Evolutionary conservation across 2,797 vertebrate species (phyloP), one percentile per base, ranked within the genome.

Genomic region (Denticeps clupeoides): DNA sequence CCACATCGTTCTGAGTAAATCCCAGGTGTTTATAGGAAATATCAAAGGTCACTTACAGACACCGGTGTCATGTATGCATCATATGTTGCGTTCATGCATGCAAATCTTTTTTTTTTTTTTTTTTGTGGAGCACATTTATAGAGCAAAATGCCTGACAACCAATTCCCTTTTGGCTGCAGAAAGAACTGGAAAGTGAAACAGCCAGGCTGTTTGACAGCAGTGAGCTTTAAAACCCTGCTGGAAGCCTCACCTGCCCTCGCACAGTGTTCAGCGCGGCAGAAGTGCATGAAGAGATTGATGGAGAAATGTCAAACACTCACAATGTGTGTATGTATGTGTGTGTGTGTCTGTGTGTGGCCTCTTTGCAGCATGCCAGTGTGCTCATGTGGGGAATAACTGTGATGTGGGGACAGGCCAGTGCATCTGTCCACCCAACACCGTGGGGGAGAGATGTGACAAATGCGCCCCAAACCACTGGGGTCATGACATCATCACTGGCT

Each of bases 381-480:
- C 80, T 16, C 89, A 66, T 58, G 82, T 97, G 54, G 94, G 92
- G 21, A 87, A 93, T 66, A 93, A 96, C 59, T 99, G 95, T 0
- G 85, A 97, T 29, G 75, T 85, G 0, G 55, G 72, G 62, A 93
- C 87, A 0, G 95, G 95, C 3, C 87, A 51, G 61, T 99, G 95
- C 41, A 75, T 95, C 75, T 99, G 95, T 56, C 91, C 95, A 58
- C 87, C 90, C 4, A 89, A 95, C 65, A 94, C 94, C 1, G 52
- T 87, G 9, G 91, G 94, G 43, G 89, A 92, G 51, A 79, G 77
- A 55, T 99, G 95, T 62, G 91, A 94, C 67, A 84, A 74, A 67
- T 99, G 95, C 41, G 81, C 79, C 5, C 84, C 86, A 7, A 87
- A 91, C 66, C 80, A 87, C 74, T 99, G 95, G 95, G 91, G 89